phyloP scores from a whole-genome alignment of 2,888 invertebrate species.

The Pasiphila rectangulata region DNA sequence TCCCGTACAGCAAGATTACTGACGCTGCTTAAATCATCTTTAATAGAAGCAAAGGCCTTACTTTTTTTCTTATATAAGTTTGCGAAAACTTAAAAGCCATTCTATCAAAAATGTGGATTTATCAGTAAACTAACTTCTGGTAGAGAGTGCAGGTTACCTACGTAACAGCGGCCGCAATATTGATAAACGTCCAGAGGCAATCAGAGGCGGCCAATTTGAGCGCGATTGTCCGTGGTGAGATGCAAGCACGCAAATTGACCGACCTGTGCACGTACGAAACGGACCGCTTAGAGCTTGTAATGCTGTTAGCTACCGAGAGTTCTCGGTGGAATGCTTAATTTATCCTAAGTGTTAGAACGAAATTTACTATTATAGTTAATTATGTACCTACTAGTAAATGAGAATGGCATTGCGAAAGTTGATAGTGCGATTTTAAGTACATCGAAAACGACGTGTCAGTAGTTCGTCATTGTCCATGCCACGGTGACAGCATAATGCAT shows the following conservation, averaged over 20 bases:
- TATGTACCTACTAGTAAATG: no score
- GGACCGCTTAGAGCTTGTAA: conserved; percentile 52
- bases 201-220: conserved; percentile 73
- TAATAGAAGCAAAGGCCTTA: no score
- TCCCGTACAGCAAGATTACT: no score
- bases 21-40: no score
- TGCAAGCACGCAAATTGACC: conserved; percentile 66
- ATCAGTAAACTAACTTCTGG: background rate
- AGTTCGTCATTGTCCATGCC: no score
- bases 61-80: no score
- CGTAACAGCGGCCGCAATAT: conserved; percentile 61
- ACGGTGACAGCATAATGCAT: no score
- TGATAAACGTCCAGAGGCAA: conserved; percentile 75
- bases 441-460: no score
- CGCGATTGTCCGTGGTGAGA: conserved; percentile 74
- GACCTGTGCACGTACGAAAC: conserved; percentile 56
- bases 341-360: background rate
- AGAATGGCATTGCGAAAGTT: no score
- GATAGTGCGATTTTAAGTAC: no score
- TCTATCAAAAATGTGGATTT: no score
- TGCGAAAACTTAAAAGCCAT: no score
- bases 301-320: conserved; percentile 27
- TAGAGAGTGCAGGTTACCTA: conserved; percentile 12
- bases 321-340: conserved; percentile 4
- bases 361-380: background rate